phyloP scores from a whole-genome alignment of 92 coral and sea anemone genomes.

The Paramuricea clavata region DNA sequence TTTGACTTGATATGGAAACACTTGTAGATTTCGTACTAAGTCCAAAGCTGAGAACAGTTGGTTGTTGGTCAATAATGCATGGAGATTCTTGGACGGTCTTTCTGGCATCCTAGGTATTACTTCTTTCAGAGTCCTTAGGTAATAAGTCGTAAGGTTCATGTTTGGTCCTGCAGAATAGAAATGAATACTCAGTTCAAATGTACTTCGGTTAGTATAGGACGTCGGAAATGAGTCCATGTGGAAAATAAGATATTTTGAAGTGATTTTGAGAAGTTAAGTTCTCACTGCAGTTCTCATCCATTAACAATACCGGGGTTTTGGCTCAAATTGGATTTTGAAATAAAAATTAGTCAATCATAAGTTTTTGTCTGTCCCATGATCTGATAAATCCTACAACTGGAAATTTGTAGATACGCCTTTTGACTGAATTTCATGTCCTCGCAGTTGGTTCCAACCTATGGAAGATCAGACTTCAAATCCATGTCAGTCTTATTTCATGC shows the following conservation, averaged over 20 bases:
- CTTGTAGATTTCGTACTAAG: constrained; percentile 30
- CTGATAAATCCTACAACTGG: too few species aligned
- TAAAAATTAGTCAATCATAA: too few species aligned
- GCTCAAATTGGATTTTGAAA: too few species aligned
- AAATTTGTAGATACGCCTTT: too few species aligned
- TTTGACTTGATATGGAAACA: constrained; percentile 23
- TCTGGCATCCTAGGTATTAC: not conserved
- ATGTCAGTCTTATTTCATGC: too few species aligned
- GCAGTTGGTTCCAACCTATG: too few species aligned
- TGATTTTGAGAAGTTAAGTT: too few species aligned
- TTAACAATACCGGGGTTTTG: too few species aligned
- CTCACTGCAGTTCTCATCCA: too few species aligned
- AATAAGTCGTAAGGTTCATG: constrained; percentile 9
- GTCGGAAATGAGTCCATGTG: not conserved
- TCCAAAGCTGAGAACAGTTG: constrained; percentile 17
- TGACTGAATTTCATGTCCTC: too few species aligned
- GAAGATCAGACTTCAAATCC: too few species aligned
- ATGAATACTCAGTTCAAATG: not conserved
- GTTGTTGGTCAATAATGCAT: not conserved
- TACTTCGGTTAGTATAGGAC: not conserved
- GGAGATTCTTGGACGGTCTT: constrained; percentile 3
- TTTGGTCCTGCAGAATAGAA: constrained; percentile 23
- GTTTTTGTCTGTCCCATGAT: too few species aligned
- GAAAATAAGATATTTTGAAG: not conserved
- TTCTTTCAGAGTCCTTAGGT: constrained; percentile 1